phyloP scores from a whole-genome alignment of 2,888 invertebrate genomes.

The Endotricha flammealis region DNA sequence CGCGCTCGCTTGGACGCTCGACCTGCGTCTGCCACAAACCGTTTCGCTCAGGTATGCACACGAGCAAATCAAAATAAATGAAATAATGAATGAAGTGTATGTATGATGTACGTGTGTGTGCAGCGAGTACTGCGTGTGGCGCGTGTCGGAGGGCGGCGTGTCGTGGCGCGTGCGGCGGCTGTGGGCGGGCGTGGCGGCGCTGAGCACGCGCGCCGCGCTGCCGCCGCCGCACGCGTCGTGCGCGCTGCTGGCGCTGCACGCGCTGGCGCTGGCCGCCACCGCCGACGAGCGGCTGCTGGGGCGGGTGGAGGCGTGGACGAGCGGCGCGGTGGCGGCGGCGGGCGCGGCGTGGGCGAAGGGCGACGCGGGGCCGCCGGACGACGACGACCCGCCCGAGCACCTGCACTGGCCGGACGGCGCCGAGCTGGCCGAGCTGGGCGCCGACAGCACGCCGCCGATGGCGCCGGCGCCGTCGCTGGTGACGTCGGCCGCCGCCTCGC shows the following conservation, averaged over 20 bases:
- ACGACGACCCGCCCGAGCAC: slow-evolving; percentile 81
- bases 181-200: slow-evolving; percentile 82
- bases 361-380: slow-evolving; percentile 35
- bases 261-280: slow-evolving; percentile 43
- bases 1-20: slow-evolving; percentile 88
- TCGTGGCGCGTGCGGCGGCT: slow-evolving; percentile 85
- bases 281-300: slow-evolving; percentile 78
- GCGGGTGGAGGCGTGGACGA: slow-evolving; percentile 41
- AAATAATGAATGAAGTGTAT: too few relatives aligned
- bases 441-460: slow-evolving; percentile 46
- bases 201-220: slow-evolving; percentile 78
- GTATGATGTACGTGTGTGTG: background rate
- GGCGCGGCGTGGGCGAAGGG: slow-evolving; percentile 24
- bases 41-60: slow-evolving; percentile 38
- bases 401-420: slow-evolving; percentile 79
- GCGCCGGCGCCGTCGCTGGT: slow-evolving; percentile 82
- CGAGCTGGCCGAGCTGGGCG: slow-evolving; percentile 48
- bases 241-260: slow-evolving; percentile 34
- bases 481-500: slow-evolving; percentile 88
- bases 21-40: slow-evolving; percentile 85
- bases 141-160: slow-evolving; percentile 79
- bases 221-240: slow-evolving; percentile 24
- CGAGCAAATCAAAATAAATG: background rate
- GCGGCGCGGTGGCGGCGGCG: slow-evolving; percentile 23
- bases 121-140: slow-evolving; percentile 89